phyloP scores from a whole-genome alignment of 92 coral and sea anemone species.

The Heteractis magnifica region DNA sequence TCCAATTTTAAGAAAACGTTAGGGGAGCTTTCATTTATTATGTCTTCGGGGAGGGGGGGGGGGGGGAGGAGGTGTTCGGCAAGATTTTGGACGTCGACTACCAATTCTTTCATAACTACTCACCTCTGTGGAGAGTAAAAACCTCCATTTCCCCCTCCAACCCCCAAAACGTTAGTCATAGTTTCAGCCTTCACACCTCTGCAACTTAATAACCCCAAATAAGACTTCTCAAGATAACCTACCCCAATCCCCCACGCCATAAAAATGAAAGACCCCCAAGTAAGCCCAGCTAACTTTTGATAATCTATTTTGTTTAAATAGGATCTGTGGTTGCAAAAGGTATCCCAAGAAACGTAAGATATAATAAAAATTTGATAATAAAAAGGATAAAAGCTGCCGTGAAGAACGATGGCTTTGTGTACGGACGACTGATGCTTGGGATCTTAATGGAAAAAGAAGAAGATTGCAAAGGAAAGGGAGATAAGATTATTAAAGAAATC shows the following conservation, averaged over 20 bases:
- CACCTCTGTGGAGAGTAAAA: too few species aligned
- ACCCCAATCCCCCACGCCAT: neutral
- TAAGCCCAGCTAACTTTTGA: neutral
- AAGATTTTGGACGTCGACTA: too few species aligned
- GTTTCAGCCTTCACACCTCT: too few species aligned
- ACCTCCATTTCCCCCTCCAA: too few species aligned
- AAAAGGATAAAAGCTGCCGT: slow-evolving; percentile 7
- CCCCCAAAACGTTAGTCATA: too few species aligned
- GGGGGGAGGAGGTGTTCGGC: too few species aligned
- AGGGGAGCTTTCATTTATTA: too few species aligned
- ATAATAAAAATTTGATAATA: neutral
- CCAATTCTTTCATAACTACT: too few species aligned
- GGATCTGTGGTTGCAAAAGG: neutral
- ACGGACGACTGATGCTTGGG: slow-evolving; percentile 19
- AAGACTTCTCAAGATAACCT: neutral
- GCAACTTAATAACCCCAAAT: too few species aligned
- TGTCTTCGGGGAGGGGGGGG: too few species aligned
- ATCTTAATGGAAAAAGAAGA: slow-evolving; percentile 13
- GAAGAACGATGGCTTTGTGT: slow-evolving; percentile 4
- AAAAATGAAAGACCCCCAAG: neutral
- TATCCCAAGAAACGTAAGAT: slow-evolving; percentile 1
- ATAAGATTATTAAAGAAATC: slow-evolving; percentile 19
- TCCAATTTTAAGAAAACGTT: too few species aligned
- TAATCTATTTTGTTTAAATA: neutral
- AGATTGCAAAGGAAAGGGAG: slow-evolving; percentile 17